These are phyloP conservation scores for Escarpia spicata DNA, from an alignment of 2,888 invertebrate species.

Conservation along the genomic window DNA sequence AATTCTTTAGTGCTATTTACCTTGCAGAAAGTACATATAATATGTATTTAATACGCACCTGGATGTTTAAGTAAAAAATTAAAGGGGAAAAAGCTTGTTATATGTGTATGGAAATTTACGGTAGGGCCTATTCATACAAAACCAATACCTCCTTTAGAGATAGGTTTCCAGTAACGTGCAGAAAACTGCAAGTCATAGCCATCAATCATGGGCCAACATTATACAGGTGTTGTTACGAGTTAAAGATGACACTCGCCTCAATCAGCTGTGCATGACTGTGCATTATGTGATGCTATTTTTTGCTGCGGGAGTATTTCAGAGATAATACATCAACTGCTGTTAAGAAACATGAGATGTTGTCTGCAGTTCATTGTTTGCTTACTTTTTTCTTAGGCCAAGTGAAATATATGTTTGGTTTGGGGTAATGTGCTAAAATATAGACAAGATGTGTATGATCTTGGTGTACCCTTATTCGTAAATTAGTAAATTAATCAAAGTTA, in stretches of 20 bases:
- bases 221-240: not conserved
- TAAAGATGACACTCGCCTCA: not conserved
- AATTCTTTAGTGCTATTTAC: too few species aligned
- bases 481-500: too few species aligned
- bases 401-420: not conserved
- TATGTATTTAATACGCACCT: too few species aligned
- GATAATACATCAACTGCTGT: not conserved
- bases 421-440: too few species aligned
- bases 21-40: too few species aligned
- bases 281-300: not conserved
- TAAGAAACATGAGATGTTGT: not conserved
- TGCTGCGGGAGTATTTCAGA: not conserved
- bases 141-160: too few species aligned
- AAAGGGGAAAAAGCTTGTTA: too few species aligned
- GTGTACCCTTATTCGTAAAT: too few species aligned
- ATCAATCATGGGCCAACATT: not conserved
- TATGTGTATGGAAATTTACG: too few species aligned
- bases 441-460: too few species aligned
- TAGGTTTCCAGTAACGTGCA: not conserved
- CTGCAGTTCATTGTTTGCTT: not conserved
- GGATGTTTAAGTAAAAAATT: too few species aligned
- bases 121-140: too few species aligned
- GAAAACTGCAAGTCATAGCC: not conserved
- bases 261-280: not conserved
- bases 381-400: not conserved